A percentile compares a stretch with the other conserved stretches of the same genome.
Conservation (phyloP, 2,113 vertebrate genomes). For the Pseudorhombus dupliciocellatus region DNA sequence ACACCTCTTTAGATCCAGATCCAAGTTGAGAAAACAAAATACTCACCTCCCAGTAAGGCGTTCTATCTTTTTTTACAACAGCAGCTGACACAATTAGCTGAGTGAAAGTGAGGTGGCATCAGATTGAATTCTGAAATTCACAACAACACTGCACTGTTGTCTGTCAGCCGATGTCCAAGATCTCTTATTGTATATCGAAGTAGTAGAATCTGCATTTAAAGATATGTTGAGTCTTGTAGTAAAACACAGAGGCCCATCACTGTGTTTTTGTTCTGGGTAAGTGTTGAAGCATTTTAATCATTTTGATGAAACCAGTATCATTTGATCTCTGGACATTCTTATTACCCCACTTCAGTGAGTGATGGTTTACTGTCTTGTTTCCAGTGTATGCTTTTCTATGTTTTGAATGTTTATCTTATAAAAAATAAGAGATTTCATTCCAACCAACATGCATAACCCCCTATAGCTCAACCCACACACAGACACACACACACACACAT, state of each 20-base stretch:
- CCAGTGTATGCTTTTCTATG: too few relatives aligned
- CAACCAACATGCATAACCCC: too few relatives aligned
- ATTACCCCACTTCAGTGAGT: too few relatives aligned
- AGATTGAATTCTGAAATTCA: constrained; percentile 51
- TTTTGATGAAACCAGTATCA: not conserved
- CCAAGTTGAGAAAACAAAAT: not conserved
- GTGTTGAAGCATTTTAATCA: not conserved
- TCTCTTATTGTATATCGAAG: constrained; percentile 10
- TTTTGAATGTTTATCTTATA: too few relatives aligned
- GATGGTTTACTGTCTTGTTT: too few relatives aligned
- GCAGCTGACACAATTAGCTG: constrained; percentile 53
- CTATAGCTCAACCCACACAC: too few relatives aligned
- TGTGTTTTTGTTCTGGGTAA: not conserved
- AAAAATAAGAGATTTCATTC: too few relatives aligned
- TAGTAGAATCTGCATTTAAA: too few relatives aligned
- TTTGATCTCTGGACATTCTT: not conserved
- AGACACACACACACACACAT: too few relatives aligned
- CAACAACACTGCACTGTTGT: constrained; percentile 30
- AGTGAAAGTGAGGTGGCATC: constrained; percentile 42
- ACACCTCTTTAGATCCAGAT: too few relatives aligned
- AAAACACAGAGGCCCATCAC: not conserved
- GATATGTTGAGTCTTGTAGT: too few relatives aligned
- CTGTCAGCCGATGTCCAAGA: constrained; percentile 10
- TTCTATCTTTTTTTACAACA: too few relatives aligned
- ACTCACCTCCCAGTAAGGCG: not conserved